These are phyloP conservation scores for Muntiacus muntjak DNA, from an alignment of 2,113 vertebrate species.

Conservation along the genomic window DNA sequence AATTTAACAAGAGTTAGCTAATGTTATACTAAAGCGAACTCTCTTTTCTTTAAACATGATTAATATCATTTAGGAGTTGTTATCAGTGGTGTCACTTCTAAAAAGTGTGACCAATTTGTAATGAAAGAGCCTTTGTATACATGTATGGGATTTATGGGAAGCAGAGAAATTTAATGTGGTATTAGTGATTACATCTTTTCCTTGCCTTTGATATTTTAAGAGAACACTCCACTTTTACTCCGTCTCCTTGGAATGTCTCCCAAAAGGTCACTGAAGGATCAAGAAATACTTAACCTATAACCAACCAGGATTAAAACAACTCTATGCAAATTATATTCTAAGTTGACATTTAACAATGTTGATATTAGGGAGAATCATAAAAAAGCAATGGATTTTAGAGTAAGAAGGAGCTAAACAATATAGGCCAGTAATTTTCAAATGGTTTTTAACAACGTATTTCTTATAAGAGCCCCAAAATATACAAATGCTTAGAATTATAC, in stretches of 20 bases:
- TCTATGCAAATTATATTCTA: slow-evolving; percentile 68
- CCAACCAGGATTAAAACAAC: slow-evolving; percentile 57
- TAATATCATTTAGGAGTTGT: slow-evolving; percentile 63
- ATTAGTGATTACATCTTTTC: slow-evolving; percentile 58
- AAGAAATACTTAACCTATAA: slow-evolving; percentile 71
- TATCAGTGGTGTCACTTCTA: slow-evolving; percentile 57
- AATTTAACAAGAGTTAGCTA: slow-evolving; percentile 65
- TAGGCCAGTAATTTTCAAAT: not conserved
- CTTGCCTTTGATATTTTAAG: slow-evolving; percentile 66
- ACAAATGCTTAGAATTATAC: not conserved
- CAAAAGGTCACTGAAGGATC: slow-evolving; percentile 64
- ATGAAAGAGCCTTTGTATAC: slow-evolving; percentile 32
- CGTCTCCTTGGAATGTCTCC: slow-evolving; percentile 62
- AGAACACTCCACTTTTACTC: slow-evolving; percentile 58
- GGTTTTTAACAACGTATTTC: not conserved
- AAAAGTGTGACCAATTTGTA: slow-evolving; percentile 51
- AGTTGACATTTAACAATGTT: slow-evolving; percentile 39
- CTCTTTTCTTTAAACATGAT: slow-evolving; percentile 56
- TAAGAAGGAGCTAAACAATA: not conserved
- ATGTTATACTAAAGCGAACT: slow-evolving; percentile 61
- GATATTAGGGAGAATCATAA: slow-evolving; percentile 34
- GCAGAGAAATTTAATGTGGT: not conserved
- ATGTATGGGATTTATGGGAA: slow-evolving; percentile 46
- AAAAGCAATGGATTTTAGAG: slow-evolving; percentile 45
- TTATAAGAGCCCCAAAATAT: not conserved